A percentile compares a stretch with the other conserved stretches of the same genome.
Conservation (phyloP, 2,888 invertebrate species). For the Aphidius colemani region DNA sequence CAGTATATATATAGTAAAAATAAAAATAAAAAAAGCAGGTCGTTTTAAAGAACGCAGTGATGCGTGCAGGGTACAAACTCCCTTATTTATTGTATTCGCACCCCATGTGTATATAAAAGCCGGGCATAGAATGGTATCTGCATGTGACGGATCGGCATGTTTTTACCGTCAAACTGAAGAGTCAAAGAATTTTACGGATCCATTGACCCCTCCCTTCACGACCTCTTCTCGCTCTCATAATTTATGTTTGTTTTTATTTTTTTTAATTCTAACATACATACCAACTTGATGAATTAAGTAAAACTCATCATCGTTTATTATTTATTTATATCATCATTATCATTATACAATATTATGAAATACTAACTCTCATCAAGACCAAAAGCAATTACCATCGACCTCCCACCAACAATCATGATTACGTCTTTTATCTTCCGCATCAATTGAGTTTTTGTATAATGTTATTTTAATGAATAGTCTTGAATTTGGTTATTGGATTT, state of each 20-base stretch:
- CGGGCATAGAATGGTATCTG: constrained; percentile 46
- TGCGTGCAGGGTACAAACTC: constrained; percentile 47
- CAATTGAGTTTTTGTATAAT: too few species aligned
- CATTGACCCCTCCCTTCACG: too few species aligned
- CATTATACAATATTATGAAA: not conserved
- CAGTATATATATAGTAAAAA: constrained; percentile 35
- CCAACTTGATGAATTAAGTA: too few species aligned
- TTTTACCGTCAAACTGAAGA: constrained; percentile 14
- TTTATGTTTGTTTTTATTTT: not conserved
- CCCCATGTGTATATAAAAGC: constrained; percentile 27
- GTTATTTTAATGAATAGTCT: too few species aligned
- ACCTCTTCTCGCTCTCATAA: not conserved
- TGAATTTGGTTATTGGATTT: too few species aligned
- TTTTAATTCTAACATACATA: too few species aligned
- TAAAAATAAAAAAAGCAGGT: constrained; percentile 52
- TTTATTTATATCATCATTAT: too few species aligned
- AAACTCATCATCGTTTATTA: too few species aligned
- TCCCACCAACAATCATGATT: too few species aligned
- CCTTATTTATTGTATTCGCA: constrained; percentile 44
- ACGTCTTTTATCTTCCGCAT: too few species aligned
- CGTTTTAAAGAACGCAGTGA: constrained; percentile 56
- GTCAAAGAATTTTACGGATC: constrained; percentile 13
- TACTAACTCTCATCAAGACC: not conserved
- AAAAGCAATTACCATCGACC: not conserved
- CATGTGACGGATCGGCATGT: constrained; percentile 49